phyloP scores from a whole-genome alignment of 2,888 invertebrate species.

The Diadromus collaris region DNA sequence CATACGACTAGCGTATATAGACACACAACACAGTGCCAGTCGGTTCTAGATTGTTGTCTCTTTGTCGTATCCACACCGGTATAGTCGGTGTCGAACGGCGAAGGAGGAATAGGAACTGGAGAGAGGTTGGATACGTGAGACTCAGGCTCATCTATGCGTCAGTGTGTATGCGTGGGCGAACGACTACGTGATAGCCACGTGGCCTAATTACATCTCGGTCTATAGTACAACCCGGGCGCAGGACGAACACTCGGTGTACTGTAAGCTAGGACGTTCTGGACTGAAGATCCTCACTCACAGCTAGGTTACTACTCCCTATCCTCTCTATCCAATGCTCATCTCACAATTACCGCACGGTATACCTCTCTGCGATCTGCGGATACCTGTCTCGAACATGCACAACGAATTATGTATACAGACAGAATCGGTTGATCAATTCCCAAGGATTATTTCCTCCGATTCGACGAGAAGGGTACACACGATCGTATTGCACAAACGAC shows the following conservation, averaged over 20 bases:
- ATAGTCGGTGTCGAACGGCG: not conserved
- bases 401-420: conserved; percentile 20
- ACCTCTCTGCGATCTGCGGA: conserved; percentile 19
- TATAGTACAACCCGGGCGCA: not conserved
- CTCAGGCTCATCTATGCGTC: conserved; percentile 21
- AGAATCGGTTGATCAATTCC: conserved; percentile 40
- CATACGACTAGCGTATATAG: conserved; percentile 1
- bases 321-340: conserved; percentile 8
- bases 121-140: conserved; percentile 24
- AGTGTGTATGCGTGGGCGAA: conserved; percentile 12
- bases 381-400: conserved; percentile 1
- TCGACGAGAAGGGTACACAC: not conserved
- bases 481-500: conserved; percentile 11
- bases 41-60: conserved; percentile 3
- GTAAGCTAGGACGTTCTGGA: conserved; percentile 21
- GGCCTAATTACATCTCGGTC: conserved; percentile 52
- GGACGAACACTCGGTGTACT: conserved; percentile 36
- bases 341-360: conserved; percentile 6
- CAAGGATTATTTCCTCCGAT: conserved; percentile 34
- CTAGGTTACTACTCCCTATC: conserved; percentile 24
- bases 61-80: not conserved
- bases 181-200: conserved; percentile 39
- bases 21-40: not conserved
- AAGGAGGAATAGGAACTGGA: conserved; percentile 27
- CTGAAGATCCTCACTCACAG: conserved; percentile 44